Evolutionary conservation across 2,113 vertebrate species (phyloP).

Genomic region (Coturnix japonica): DNA sequence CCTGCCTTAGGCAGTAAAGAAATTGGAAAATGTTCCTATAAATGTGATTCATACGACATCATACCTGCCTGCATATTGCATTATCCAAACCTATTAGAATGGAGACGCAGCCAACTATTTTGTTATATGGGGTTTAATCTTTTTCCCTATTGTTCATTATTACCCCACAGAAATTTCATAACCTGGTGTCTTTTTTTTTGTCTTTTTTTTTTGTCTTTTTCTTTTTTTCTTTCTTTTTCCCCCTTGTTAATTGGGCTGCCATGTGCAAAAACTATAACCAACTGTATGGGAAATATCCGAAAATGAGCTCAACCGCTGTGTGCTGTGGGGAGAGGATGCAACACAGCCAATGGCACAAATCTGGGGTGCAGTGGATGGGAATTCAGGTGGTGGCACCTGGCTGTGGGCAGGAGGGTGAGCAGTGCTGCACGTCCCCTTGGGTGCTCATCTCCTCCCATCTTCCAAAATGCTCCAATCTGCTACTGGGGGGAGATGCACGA

Average conservation of each 20-base stretch:
- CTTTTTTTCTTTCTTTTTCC: background rate
- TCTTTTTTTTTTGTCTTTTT: too few species aligned
- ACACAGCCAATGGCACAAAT: background rate
- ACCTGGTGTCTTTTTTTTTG: background rate
- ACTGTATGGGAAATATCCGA: too few species aligned
- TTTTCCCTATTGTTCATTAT: background rate
- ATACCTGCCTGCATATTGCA: constrained; percentile 20
- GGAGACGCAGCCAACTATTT: background rate
- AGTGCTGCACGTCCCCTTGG: background rate
- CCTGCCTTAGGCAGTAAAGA: constrained; percentile 53
- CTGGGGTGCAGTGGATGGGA: background rate
- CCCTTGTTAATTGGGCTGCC: background rate
- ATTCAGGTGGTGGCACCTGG: background rate
- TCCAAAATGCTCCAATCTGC: background rate
- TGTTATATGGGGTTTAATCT: background rate
- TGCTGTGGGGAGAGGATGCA: background rate
- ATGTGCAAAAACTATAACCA: too few species aligned
- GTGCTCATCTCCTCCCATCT: background rate
- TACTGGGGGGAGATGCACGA: background rate
- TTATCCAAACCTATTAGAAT: constrained; percentile 27
- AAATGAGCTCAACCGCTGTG: background rate
- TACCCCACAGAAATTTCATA: background rate
- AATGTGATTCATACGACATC: constrained; percentile 57
- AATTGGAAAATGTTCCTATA: constrained; percentile 70
- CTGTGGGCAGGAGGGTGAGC: background rate